Evolutionary conservation across 2,797 vertebrate genomes (phyloP), one percentile per base, ranked within the genome.

Genomic region (Muraenolepis orangiensis): DNA sequence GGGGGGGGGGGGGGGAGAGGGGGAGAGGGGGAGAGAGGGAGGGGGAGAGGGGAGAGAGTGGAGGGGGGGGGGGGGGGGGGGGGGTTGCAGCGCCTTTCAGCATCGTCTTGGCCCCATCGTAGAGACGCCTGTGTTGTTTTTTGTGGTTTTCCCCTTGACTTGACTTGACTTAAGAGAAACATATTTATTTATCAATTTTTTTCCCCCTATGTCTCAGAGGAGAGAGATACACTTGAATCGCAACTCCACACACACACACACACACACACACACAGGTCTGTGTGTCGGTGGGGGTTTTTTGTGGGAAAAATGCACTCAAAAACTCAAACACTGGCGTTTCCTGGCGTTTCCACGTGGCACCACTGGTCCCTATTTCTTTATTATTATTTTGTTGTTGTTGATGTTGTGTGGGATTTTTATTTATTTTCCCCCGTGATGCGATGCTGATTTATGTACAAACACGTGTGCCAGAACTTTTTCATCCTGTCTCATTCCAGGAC

Each of bases 361-460:
- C 5, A 30, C 66, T 16, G 2, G 29, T n/a, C n/a, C 66, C 66
- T 61, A 23, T 12, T 7, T 61, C 20, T 5, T 51, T 6, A 6
- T 14, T 14, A 14, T 42, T 14, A 42, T 42, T 14, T 42, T n/a
- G n/a, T n/a, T n/a, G n/a, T 16, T 14, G 40, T 2, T 18, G 16
- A 20, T n/a, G 51, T 23, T 61, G 20, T 23, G n/a, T 23, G 51
- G 23, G n/a, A n/a, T n/a, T 61, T 23, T 23, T 61, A 23, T 61
- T 61, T 51, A 23, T 61, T 87, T 69, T 86, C 76, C 84, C 76
- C 84, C 80, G 88, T 90, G 90, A 89, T 91, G 84, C 28, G 74
- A 90, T 88, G 86, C 84, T 88, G 88, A 91, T 90, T 88, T 89
- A 91, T 91, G 86, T 87, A 83, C 80, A 81, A 82, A 85, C 86